phyloP scores from a whole-genome alignment of 2,797 vertebrate species.

The Sparidentex hasta region DNA sequence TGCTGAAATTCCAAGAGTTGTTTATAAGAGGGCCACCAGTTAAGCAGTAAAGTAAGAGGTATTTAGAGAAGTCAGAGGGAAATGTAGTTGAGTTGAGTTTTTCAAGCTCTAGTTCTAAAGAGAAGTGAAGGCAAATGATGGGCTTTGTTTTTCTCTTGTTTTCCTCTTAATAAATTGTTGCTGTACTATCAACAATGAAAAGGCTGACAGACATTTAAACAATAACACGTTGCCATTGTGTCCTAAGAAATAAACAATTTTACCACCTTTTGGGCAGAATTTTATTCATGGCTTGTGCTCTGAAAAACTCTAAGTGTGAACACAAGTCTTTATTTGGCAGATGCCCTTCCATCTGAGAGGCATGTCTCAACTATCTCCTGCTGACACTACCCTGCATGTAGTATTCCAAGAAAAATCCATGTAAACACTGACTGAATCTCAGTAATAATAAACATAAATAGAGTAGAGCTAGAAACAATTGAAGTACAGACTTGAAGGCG shows the following conservation, averaged over 20 bases:
- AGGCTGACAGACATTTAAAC: constrained; percentile 5
- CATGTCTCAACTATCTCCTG: background rate
- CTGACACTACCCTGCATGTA: background rate
- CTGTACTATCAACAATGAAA: background rate
- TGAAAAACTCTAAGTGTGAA: background rate
- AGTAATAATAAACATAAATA: background rate
- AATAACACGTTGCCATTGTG: background rate
- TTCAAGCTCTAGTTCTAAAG: constrained; percentile 3
- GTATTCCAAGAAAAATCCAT: background rate
- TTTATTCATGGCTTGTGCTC: background rate
- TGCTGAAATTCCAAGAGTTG: constrained; percentile 25
- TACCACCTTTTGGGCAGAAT: background rate
- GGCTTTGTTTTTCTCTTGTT: background rate
- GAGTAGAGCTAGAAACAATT: constrained; percentile 10
- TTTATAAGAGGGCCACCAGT: constrained; percentile 36
- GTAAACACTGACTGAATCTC: background rate
- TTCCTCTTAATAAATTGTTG: background rate
- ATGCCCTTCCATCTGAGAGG: background rate
- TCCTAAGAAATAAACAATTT: background rate
- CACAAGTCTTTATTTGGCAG: background rate
- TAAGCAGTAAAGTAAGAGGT: constrained; percentile 34
- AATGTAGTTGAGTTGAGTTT: background rate
- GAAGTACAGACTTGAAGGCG: background rate
- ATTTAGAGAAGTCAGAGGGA: constrained; percentile 39
- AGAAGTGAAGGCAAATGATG: background rate